Percentiles rank a stretch among this genome's conserved stretches.
phyloP scores from a whole-genome alignment of 2,888 invertebrate species.

The Ophion costatus region DNA sequence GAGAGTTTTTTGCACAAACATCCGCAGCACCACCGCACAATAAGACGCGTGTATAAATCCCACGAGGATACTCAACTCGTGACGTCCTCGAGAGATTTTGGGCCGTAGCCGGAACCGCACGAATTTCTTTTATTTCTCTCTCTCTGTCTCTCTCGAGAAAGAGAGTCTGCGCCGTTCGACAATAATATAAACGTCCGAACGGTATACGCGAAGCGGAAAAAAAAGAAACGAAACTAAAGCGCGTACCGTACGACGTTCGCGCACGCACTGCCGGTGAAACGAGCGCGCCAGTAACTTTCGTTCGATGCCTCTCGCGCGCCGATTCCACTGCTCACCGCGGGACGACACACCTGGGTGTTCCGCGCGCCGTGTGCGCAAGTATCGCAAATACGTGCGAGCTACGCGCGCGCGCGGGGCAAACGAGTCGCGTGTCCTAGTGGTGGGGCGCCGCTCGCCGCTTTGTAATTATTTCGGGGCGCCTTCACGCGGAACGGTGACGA shows the following conservation, averaged over 20 bases:
- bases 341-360: slow-evolving; percentile 51
- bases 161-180: not conserved
- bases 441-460: slow-evolving; percentile 58
- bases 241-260: slow-evolving; percentile 56
- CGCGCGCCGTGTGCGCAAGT: not conserved
- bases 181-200: not conserved
- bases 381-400: slow-evolving; percentile 13
- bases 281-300: slow-evolving; percentile 54
- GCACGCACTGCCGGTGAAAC: slow-evolving; percentile 54
- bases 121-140: not conserved
- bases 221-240: not conserved
- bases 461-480: slow-evolving; percentile 67
- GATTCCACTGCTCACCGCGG: slow-evolving; percentile 21
- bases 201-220: not conserved
- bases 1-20: slow-evolving; percentile 15
- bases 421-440: slow-evolving; percentile 37
- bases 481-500: slow-evolving; percentile 1
- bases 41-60: not conserved
- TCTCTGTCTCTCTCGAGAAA: slow-evolving; percentile 4
- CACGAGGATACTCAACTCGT: slow-evolving; percentile 33
- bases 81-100: slow-evolving; percentile 12
- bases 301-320: slow-evolving; percentile 43
- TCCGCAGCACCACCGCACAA: slow-evolving; percentile 36
- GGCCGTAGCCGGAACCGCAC: slow-evolving; percentile 10
- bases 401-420: not conserved